Evolutionary conservation across 2,888 invertebrate species (phyloP).

Genomic region (Micropterix aruncella): DNA sequence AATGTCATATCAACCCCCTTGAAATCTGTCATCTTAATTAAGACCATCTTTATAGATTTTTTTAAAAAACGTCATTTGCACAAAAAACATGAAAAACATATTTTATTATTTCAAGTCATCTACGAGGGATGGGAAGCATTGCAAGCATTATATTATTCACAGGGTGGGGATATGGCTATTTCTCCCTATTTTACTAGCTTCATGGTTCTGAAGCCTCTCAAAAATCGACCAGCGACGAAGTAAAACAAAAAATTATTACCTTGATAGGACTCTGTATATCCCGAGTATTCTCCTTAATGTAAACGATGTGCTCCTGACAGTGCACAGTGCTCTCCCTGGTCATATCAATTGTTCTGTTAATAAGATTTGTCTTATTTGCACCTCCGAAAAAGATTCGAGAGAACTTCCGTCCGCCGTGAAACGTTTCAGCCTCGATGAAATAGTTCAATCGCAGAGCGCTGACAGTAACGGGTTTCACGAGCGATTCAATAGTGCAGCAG

Average conservation of each 20-base stretch:
- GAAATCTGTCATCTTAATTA: too few relatives aligned
- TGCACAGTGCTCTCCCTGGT: constrained; percentile 40
- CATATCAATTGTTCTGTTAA: constrained; percentile 46
- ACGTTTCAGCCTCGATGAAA: constrained; percentile 72
- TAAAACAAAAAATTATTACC: constrained; percentile 20
- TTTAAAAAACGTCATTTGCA: too few relatives aligned
- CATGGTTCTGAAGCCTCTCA: too few relatives aligned
- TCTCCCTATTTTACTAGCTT: too few relatives aligned
- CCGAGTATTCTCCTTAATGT: constrained; percentile 71
- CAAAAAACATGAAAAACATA: too few relatives aligned
- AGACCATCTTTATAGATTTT: too few relatives aligned
- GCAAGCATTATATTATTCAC: too few relatives aligned
- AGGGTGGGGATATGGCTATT: too few relatives aligned
- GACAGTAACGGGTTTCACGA: constrained; percentile 30
- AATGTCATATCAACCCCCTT: too few relatives aligned
- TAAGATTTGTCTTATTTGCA: constrained; percentile 39
- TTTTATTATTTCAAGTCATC: too few relatives aligned
- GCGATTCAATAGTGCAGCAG: constrained; percentile 64
- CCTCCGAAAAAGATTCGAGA: constrained; percentile 68
- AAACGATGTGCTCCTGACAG: constrained; percentile 69
- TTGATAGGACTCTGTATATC: constrained; percentile 82
- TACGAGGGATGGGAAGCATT: too few relatives aligned
- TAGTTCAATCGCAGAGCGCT: constrained; percentile 50
- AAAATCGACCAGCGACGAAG: not conserved
- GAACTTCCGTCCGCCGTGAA: constrained; percentile 56